Percentiles rank a stretch among this genome's conserved stretches.
These are phyloP conservation scores for Pithys albifrons DNA, from an alignment of 2,113 vertebrate species.

Conservation along the genomic window DNA sequence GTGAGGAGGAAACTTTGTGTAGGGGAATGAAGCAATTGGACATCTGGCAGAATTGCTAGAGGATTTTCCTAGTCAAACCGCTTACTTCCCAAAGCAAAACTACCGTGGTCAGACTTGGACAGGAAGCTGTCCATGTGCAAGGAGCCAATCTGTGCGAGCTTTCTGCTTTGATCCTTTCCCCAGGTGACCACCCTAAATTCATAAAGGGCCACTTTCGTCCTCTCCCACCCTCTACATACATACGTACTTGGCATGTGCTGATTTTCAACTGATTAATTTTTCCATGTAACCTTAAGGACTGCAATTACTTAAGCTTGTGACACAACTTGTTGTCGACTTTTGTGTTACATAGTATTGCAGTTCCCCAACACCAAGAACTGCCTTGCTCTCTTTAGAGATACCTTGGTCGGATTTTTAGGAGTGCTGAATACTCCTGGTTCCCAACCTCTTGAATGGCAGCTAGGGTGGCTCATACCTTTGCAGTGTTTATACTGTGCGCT, in stretches of 20 bases:
- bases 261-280: neutral
- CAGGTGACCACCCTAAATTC: neutral
- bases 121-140: neutral
- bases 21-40: neutral
- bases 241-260: neutral
- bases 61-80: neutral
- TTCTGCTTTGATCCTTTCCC: neutral
- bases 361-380: neutral
- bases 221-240: neutral
- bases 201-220: neutral
- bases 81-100: neutral
- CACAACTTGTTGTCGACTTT: neutral
- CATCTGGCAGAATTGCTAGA: neutral
- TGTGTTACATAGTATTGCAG: rapidly evolving
- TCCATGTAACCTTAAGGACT: neutral
- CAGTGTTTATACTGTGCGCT: neutral
- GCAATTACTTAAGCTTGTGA: neutral
- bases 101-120: rapidly evolving
- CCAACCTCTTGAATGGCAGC: neutral
- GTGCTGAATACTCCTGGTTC: rapidly evolving
- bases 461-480: neutral
- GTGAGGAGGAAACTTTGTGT: neutral
- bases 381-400: neutral
- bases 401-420: neutral
- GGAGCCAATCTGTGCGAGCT: rapidly evolving